phyloP scores from a whole-genome alignment of 2,113 vertebrate genomes.

The Ardeotis arabs region DNA sequence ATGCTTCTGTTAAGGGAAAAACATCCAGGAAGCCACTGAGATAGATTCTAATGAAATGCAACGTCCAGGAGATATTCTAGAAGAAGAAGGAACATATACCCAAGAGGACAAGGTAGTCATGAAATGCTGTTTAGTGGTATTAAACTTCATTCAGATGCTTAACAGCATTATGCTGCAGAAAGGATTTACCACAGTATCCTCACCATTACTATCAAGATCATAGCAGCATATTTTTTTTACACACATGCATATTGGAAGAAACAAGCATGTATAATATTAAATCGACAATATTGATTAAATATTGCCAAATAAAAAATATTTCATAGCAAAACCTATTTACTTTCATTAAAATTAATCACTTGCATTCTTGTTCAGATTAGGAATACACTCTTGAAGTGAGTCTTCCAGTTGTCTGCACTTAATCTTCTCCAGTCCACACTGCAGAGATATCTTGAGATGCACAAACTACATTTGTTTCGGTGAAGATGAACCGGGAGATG shows the following conservation, averaged over 20 bases:
- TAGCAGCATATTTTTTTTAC: neutral
- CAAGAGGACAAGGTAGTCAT: neutral
- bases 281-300: neutral
- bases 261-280: neutral
- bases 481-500: neutral
- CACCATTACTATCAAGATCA: neutral
- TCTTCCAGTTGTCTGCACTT: no score
- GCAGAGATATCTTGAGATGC: neutral
- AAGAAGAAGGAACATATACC: neutral
- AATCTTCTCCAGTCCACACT: no score
- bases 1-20: neutral
- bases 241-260: neutral
- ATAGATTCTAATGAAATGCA: neutral
- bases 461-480: neutral
- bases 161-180: neutral
- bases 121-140: neutral
- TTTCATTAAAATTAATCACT: neutral
- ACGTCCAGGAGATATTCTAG: neutral
- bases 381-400: no score
- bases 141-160: neutral
- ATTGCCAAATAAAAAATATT: neutral
- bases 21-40: neutral
- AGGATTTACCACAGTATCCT: neutral
- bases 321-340: neutral
- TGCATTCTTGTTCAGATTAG: no score